Conservation (phyloP, 2,113 vertebrate species). For the Eleginops maclovinus region DNA sequence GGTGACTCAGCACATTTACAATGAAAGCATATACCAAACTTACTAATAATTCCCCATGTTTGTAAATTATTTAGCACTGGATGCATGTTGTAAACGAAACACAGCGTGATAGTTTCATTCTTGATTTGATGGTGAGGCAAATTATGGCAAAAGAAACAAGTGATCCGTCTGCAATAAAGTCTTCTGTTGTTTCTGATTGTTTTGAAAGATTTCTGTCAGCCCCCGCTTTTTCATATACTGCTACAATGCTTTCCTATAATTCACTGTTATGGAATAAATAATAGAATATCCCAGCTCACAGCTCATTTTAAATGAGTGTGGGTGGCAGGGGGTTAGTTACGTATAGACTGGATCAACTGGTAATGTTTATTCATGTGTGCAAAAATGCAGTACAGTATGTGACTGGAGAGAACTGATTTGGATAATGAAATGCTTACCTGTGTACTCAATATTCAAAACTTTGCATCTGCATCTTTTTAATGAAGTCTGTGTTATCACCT, state of each 20-base stretch:
- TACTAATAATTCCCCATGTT: constrained; percentile 39
- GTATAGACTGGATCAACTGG: constrained; percentile 66
- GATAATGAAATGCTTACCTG: constrained; percentile 21
- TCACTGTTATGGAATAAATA: constrained; percentile 59
- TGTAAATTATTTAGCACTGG: constrained; percentile 17
- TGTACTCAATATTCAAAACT: constrained; percentile 14
- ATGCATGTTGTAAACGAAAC: constrained; percentile 3
- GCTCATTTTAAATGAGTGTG: constrained; percentile 71
- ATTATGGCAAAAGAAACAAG: constrained; percentile 27
- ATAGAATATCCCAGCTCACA: constrained; percentile 66
- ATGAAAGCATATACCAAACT: constrained; percentile 23
- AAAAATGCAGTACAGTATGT: constrained; percentile 45
- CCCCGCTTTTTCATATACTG: constrained; percentile 55
- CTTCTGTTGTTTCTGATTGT: constrained; percentile 49
- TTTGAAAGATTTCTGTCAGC: constrained; percentile 45
- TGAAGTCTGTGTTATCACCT: not conserved
- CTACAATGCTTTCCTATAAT: constrained; percentile 55
- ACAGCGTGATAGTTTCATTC: constrained; percentile 18
- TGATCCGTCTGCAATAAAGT: constrained; percentile 19
- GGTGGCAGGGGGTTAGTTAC: constrained; percentile 67
- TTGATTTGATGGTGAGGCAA: constrained; percentile 37
- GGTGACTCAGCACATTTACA: constrained; percentile 42
- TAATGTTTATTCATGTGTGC: constrained; percentile 73
- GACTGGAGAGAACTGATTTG: constrained; percentile 28
- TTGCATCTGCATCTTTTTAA: not conserved